A percentile compares a stretch with the other conserved stretches of the same genome.
Evolutionary conservation across 2,113 vertebrate genomes (phyloP).

Genomic region (Melospiza melodia): DNA sequence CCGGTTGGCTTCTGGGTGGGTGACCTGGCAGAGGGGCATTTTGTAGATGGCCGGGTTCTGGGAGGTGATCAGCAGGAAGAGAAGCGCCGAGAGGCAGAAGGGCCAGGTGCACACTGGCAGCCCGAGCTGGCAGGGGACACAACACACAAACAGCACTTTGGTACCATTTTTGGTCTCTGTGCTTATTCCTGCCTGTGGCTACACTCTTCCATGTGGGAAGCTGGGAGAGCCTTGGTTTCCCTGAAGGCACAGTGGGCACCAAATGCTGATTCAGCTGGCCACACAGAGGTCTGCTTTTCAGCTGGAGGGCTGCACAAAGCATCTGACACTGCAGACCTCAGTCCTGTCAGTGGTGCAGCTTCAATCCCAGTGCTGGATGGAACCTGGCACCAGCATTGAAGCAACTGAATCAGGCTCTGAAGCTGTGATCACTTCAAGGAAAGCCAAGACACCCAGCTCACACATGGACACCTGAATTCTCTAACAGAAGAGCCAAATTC

Average conservation of each 20-base stretch:
- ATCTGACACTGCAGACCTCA: accelerated
- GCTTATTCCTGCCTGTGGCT: neutral
- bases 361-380: neutral
- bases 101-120: constrained; percentile 93
- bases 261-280: accelerated
- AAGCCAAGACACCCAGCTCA: neutral
- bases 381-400: neutral
- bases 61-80: constrained; percentile 87
- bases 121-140: constrained; percentile 79
- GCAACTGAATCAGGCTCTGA: neutral
- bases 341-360: neutral
- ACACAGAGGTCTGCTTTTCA: neutral
- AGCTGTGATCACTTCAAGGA: neutral
- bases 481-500: neutral
- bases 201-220: neutral
- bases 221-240: neutral
- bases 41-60: constrained; percentile 84
- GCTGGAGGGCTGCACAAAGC: neutral
- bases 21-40: constrained; percentile 87
- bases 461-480: accelerated
- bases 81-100: constrained; percentile 90
- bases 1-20: constrained; percentile 91
- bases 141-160: neutral
- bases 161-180: neutral
- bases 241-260: neutral